phyloP scores from a whole-genome alignment of 53 echinoderm and acorn worm genomes.

The Echinarachnius parma region DNA sequence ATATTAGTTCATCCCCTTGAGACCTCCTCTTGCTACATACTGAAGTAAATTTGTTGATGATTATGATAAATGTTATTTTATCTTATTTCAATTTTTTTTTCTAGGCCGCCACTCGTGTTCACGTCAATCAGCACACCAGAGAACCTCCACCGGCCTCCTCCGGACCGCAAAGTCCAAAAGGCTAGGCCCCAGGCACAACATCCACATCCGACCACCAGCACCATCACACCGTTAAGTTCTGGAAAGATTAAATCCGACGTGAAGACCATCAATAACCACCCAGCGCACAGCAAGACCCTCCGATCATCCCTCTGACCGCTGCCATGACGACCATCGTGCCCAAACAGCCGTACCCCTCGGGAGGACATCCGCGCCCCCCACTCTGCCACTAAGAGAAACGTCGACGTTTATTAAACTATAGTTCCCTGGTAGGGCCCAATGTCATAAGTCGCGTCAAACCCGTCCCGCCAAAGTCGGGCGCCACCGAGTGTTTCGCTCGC shows the following conservation, averaged over 20 bases:
- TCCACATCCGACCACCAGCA: neutral
- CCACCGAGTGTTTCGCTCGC: neutral
- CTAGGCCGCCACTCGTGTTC: constrained; percentile 1
- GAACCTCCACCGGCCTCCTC: no score
- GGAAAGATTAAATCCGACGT: neutral
- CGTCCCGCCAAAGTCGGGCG: constrained; percentile 40
- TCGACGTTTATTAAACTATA: constrained; percentile 53
- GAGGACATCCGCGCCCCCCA: constrained; percentile 32
- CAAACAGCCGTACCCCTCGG: constrained; percentile 61
- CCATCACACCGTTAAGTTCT: neutral
- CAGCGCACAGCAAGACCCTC: constrained; percentile 61
- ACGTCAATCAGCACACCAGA: constrained; percentile 32
- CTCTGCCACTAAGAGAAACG: constrained; percentile 21
- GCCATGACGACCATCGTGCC: constrained; percentile 68
- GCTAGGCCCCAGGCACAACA: no score
- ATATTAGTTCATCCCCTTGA: no score
- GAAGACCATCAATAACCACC: no score
- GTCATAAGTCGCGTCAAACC: constrained; percentile 16
- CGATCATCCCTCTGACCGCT: constrained; percentile 68
- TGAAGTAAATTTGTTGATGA: no score
- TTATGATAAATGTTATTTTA: no score
- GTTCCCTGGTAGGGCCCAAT: constrained; percentile 16
- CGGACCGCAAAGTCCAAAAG: no score
- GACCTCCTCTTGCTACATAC: no score
- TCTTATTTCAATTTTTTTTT: no score